Percentiles rank a stretch among this genome's conserved stretches.
Evolutionary conservation across 1,140 invertebrate genomes (phyloP).

Genomic region (Geopemphigus sp.): DNA sequence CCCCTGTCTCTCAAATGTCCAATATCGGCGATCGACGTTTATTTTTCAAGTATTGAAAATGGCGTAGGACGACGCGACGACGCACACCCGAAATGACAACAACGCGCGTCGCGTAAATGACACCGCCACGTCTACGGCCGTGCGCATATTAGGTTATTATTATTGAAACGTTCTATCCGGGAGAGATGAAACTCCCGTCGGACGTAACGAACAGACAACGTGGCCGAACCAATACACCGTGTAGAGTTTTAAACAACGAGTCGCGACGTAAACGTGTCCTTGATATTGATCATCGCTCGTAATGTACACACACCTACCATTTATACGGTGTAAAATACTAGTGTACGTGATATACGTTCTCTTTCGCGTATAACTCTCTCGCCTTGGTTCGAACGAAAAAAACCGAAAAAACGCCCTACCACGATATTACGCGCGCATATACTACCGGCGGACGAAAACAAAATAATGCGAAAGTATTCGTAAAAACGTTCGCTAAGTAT

Average conservation of each 20-base stretch:
- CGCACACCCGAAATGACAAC: no score
- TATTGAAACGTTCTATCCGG: background rate
- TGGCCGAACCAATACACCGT: no score
- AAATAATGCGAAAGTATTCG: background rate
- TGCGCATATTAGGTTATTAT: background rate
- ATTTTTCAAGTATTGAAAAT: no score
- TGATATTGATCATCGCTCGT: background rate
- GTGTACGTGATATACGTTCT: background rate
- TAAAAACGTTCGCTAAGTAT: background rate
- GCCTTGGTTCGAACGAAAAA: background rate
- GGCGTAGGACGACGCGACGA: no score
- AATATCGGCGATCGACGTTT: no score
- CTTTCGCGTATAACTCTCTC: background rate
- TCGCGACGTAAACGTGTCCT: conserved; percentile 17
- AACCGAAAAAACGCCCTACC: conserved; percentile 15
- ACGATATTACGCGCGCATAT: no score
- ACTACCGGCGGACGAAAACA: background rate
- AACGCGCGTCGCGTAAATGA: no score
- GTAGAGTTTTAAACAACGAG: conserved; percentile 6
- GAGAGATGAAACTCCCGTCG: background rate
- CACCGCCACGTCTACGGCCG: no score
- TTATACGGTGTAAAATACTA: background rate
- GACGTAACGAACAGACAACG: background rate
- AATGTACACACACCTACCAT: no score
- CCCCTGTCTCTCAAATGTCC: no score